Conservation (phyloP, 1,140 invertebrate species). For the Belonocnema kinseyi region DNA sequence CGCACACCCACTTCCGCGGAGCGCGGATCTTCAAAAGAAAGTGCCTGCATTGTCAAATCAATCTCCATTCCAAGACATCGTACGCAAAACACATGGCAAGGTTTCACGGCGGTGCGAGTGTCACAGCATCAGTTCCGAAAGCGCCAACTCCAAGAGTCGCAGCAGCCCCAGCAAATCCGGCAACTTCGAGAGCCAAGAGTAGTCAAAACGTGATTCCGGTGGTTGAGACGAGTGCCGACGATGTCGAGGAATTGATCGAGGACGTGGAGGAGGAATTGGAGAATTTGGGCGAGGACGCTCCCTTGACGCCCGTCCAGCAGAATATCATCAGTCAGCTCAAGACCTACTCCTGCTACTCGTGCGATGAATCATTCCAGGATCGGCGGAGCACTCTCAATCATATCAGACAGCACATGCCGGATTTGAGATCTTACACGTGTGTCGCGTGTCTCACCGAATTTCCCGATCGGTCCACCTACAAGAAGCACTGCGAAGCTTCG, state of each 20-base stretch:
- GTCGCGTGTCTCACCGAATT: constrained; percentile 72
- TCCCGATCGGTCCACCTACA: constrained; percentile 66
- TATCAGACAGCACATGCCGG: constrained; percentile 71
- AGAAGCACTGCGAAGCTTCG: constrained; percentile 67
- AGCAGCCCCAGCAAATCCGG: neutral
- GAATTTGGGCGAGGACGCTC: constrained; percentile 61
- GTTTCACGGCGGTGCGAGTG: constrained; percentile 55
- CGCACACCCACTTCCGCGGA: constrained; percentile 66
- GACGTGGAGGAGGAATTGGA: constrained; percentile 62
- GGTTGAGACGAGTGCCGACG: constrained; percentile 36
- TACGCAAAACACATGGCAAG: constrained; percentile 67
- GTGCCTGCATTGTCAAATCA: constrained; percentile 65
- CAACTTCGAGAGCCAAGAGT: constrained; percentile 26
- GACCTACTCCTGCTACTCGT: constrained; percentile 70
- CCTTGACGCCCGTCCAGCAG: constrained; percentile 67
- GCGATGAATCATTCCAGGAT: constrained; percentile 63
- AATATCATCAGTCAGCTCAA: constrained; percentile 72
- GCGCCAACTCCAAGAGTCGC: neutral
- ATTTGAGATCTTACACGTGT: constrained; percentile 68
- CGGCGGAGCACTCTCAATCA: constrained; percentile 68
- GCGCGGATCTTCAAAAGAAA: constrained; percentile 64
- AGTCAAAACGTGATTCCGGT: constrained; percentile 34
- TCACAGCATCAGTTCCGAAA: neutral
- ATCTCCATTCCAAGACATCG: constrained; percentile 66
- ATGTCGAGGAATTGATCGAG: constrained; percentile 55